These are phyloP conservation scores for Coronaproctus castanopsis DNA, from an alignment of 2,888 invertebrate genomes.

Conservation along the genomic window DNA sequence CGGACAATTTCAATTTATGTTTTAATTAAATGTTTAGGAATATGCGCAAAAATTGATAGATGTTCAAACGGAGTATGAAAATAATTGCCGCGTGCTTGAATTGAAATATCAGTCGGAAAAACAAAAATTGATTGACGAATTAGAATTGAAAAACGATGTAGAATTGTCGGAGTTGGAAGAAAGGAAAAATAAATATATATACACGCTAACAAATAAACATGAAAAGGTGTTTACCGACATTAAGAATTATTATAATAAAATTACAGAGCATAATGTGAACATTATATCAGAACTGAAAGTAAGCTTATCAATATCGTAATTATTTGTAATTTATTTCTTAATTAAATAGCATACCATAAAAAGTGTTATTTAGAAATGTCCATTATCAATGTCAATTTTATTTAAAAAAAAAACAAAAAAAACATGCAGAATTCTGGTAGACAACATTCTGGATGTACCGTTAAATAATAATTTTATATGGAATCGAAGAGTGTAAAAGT, in stretches of 20 bases:
- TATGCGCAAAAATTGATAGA: conserved; percentile 34
- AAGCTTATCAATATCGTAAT: no score
- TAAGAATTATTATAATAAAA: conserved; percentile 88
- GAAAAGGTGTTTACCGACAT: conserved; percentile 70
- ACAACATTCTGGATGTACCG: no score
- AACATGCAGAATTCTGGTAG: no score
- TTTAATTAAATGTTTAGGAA: conserved; percentile 20
- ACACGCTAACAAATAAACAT: conserved; percentile 37
- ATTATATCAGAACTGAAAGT: conserved; percentile 74
- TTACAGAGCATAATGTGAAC: conserved; percentile 77
- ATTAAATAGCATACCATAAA: no score
- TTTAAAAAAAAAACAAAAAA: no score
- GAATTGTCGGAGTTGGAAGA: conserved; percentile 80
- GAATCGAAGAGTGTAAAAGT: no score
- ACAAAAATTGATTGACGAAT: conserved; percentile 43
- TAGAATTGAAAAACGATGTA: conserved; percentile 50
- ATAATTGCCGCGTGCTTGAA: conserved; percentile 44
- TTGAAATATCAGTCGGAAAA: conserved; percentile 55
- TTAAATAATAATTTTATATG: no score
- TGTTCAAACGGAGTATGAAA: conserved; percentile 40
- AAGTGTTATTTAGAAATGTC: no score
- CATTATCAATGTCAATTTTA: no score
- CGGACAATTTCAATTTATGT: no score
- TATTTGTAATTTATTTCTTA: no score
- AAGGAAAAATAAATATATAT: conserved; percentile 66